These are phyloP conservation scores for Ptilodon capucinus DNA, from an alignment of 2,888 invertebrate species.

Conservation along the genomic window DNA sequence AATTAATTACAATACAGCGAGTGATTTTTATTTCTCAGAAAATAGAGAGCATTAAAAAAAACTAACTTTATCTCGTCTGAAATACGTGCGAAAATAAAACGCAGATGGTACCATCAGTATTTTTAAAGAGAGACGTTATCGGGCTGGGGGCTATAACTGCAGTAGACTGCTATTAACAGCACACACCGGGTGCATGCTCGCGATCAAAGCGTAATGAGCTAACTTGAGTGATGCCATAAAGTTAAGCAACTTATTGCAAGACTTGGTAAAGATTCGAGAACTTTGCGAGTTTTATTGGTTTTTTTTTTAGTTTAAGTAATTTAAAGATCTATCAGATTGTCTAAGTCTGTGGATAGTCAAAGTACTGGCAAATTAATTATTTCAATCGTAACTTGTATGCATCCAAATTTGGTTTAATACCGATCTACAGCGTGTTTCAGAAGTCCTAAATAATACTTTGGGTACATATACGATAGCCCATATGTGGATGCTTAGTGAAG, in stretches of 20 bases:
- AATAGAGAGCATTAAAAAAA: not conserved
- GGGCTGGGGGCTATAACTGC: not conserved
- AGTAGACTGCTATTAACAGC: not conserved
- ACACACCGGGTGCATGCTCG: conserved; percentile 1
- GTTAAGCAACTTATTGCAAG: conserved; percentile 2
- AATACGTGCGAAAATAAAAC: not conserved
- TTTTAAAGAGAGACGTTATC: not conserved
- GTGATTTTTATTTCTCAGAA: not conserved
- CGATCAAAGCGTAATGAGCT: conserved; percentile 16
- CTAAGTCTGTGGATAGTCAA: no score
- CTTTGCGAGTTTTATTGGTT: no score
- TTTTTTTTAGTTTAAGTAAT: no score
- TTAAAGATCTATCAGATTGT: no score
- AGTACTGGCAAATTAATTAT: no score
- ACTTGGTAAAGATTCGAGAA: conserved; percentile 1
- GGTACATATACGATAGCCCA: no score
- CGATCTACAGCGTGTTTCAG: no score
- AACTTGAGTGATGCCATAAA: conserved; percentile 13
- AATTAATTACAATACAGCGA: not conserved
- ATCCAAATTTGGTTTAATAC: no score
- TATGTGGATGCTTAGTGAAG: no score
- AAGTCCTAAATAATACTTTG: no score
- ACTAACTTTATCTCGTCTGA: not conserved
- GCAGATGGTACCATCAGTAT: not conserved
- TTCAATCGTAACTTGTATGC: no score